These are phyloP conservation scores for Canis aureus DNA, from an alignment of 2,113 vertebrate genomes.

Conservation along the genomic window DNA sequence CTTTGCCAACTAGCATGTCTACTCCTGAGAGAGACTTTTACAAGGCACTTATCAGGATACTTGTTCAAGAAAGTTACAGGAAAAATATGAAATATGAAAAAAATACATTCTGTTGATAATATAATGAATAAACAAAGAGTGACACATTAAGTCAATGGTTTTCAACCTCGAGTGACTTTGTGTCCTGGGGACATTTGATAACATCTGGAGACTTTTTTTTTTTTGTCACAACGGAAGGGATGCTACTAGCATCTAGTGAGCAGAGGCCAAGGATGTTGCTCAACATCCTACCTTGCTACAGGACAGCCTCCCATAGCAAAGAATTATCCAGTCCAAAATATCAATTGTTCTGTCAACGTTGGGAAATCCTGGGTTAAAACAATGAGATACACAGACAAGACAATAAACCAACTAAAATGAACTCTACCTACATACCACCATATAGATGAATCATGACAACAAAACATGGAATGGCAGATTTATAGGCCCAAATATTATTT, in stretches of 20 bases:
- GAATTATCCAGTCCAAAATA: not conserved
- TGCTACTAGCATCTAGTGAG: not conserved
- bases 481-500: not conserved
- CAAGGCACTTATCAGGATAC: not conserved
- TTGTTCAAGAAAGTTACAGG: not conserved
- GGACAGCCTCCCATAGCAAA: not conserved
- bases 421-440: not conserved
- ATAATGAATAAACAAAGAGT: not conserved
- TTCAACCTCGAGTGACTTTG: not conserved
- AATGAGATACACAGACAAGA: not conserved
- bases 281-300: not conserved
- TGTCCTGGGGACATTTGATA: not conserved
- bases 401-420: not conserved
- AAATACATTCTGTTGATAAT: not conserved
- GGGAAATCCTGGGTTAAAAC: not conserved
- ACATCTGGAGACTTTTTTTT: not conserved
- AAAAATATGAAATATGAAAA: not conserved
- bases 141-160: not conserved
- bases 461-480: not conserved
- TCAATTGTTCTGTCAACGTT: not conserved
- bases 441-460: not conserved
- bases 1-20: not conserved
- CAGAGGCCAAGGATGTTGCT: not conserved
- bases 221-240: not conserved
- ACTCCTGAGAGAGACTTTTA: not conserved